Conservation (phyloP, 2,888 invertebrate genomes). For the Zygogramma bicolorata region DNA sequence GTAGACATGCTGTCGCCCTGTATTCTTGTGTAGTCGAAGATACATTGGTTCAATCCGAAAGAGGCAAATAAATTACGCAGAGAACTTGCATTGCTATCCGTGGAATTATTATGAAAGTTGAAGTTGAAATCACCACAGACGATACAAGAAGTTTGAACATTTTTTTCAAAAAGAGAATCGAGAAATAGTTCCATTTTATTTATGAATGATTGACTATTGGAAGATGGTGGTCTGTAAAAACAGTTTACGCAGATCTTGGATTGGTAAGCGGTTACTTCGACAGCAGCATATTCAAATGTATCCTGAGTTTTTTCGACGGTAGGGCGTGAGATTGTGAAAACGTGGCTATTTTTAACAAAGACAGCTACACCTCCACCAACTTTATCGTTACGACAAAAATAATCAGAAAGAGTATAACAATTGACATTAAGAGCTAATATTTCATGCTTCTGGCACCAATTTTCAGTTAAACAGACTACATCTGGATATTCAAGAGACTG, state of each 20-base stretch:
- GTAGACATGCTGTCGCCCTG: too few relatives aligned
- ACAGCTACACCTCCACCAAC: conserved; percentile 4
- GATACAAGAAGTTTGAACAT: too few relatives aligned
- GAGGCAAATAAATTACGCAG: too few relatives aligned
- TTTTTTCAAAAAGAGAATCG: too few relatives aligned
- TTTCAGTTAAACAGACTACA: neutral
- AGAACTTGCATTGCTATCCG: too few relatives aligned
- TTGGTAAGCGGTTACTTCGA: neutral
- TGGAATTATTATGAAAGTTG: too few relatives aligned
- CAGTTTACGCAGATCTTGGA: neutral
- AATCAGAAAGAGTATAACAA: neutral
- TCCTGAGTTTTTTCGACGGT: too few relatives aligned
- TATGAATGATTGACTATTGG: neutral
- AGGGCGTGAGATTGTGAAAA: neutral
- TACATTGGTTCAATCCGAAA: too few relatives aligned
- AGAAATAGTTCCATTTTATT: too few relatives aligned
- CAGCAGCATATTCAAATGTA: too few relatives aligned
- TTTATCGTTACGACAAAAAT: neutral
- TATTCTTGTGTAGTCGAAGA: too few relatives aligned
- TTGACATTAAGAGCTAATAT: conserved; percentile 1
- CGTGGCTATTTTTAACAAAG: neutral
- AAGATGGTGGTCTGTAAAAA: neutral
- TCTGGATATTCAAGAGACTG: neutral
- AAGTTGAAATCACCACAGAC: too few relatives aligned
- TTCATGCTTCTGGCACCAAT: neutral